Evolutionary conservation across 2,113 vertebrate species (phyloP).

Genomic region (Pardalotus punctatus): DNA sequence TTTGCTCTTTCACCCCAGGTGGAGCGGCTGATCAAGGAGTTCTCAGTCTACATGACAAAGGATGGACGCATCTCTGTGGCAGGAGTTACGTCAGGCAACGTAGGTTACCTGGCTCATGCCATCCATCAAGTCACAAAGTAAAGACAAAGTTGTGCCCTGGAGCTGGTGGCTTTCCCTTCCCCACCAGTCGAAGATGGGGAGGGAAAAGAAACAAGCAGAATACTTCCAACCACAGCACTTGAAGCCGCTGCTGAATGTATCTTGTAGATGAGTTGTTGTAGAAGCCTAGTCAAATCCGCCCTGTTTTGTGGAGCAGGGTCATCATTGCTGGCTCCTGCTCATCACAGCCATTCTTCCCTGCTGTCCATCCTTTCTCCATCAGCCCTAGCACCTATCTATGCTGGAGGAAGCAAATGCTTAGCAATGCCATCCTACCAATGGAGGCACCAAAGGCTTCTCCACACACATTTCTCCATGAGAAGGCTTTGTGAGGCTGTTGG

Average conservation of each 20-base stretch:
- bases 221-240: slow-evolving; percentile 36
- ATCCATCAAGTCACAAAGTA: slow-evolving; percentile 95
- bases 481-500: not conserved
- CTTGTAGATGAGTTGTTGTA: slow-evolving; percentile 41
- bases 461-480: not conserved
- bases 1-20: slow-evolving; percentile 76
- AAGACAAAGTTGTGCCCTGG: slow-evolving; percentile 24
- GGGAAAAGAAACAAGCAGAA: slow-evolving; percentile 26
- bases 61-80: slow-evolving; percentile 96
- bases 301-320: not conserved
- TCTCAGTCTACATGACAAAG: slow-evolving; percentile 97
- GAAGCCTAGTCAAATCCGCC: not conserved
- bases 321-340: not conserved
- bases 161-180: slow-evolving; percentile 37
- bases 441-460: not conserved
- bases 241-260: slow-evolving; percentile 38
- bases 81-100: slow-evolving; percentile 88
- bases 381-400: not conserved
- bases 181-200: not conserved
- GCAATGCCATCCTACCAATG: not conserved
- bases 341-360: not conserved
- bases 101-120: slow-evolving; percentile 88
- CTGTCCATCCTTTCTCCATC: not conserved
- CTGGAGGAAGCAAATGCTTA: not conserved
- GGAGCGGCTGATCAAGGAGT: slow-evolving; percentile 90